Percentiles rank a stretch among this genome's conserved stretches.
These are phyloP conservation scores for Ranitomeya variabilis DNA, from an alignment of 2,113 vertebrate species.

Conservation along the genomic window DNA sequence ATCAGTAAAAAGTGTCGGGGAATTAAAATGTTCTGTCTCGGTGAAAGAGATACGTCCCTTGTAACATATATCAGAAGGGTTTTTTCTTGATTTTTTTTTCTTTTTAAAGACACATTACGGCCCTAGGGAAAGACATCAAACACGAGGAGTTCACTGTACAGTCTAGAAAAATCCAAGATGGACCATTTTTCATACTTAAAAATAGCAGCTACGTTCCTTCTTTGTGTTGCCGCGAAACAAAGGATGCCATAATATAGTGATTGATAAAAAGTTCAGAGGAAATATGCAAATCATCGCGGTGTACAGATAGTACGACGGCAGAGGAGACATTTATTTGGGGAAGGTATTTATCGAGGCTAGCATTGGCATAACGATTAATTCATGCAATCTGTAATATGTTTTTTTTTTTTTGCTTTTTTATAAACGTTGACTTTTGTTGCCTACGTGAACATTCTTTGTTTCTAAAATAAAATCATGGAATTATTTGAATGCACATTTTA, in stretches of 20 bases:
- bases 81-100: slow-evolving; percentile 56
- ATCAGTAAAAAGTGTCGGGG: slow-evolving; percentile 90
- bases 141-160: slow-evolving; percentile 66
- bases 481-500: background rate
- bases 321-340: slow-evolving; percentile 45
- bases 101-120: slow-evolving; percentile 81
- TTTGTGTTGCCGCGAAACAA: slow-evolving; percentile 43
- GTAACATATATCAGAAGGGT: slow-evolving; percentile 83
- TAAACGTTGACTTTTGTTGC: background rate
- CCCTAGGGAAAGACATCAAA: slow-evolving; percentile 77
- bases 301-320: slow-evolving; percentile 43
- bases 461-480: background rate
- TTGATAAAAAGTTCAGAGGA: slow-evolving; percentile 53
- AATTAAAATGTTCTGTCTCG: slow-evolving; percentile 90
- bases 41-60: slow-evolving; percentile 84
- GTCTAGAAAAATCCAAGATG: slow-evolving; percentile 71
- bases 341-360: slow-evolving; percentile 44
- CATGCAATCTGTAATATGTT: slow-evolving; percentile 2
- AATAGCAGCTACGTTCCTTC: slow-evolving; percentile 58
- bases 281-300: slow-evolving; percentile 59
- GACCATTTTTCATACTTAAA: slow-evolving; percentile 74
- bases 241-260: slow-evolving; percentile 50
- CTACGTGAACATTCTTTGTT: background rate
- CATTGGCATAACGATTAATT: slow-evolving; percentile 50
- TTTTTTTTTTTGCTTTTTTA: too few species aligned